Conservation (phyloP, 2,888 invertebrate genomes). For the Esperia sulphurella region DNA sequence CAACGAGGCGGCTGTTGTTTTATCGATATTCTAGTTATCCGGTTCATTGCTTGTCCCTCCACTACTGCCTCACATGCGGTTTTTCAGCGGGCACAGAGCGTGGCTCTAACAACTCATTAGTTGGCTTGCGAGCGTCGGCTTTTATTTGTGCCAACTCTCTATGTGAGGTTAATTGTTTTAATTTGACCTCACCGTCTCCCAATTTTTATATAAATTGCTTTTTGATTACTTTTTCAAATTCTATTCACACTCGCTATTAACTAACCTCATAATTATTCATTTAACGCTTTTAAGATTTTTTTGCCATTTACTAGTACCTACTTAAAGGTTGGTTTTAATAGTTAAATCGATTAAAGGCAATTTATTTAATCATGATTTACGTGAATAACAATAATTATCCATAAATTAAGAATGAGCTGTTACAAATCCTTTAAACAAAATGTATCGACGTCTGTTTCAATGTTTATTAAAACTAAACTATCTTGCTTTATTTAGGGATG, state of each 20-base stretch:
- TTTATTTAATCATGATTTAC: not conserved
- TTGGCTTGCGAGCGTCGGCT: conserved; percentile 40
- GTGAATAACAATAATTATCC: too few species aligned
- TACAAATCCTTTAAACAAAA: too few species aligned
- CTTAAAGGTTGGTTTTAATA: not conserved
- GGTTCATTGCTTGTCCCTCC: conserved; percentile 17
- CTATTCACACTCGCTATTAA: not conserved
- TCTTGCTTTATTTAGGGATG: too few species aligned
- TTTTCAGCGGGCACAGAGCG: conserved; percentile 45
- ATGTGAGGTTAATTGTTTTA: conserved; percentile 60
- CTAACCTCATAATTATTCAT: not conserved
- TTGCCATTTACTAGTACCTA: too few species aligned
- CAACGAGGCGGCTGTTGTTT: too few species aligned
- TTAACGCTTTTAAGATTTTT: not conserved
- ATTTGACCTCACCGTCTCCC: conserved; percentile 34
- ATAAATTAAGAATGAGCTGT: too few species aligned
- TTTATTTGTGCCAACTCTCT: conserved; percentile 51
- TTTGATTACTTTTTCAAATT: not conserved
- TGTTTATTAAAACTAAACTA: too few species aligned
- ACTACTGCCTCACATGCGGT: conserved; percentile 47
- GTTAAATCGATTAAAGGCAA: not conserved
- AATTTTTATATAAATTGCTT: conserved; percentile 14
- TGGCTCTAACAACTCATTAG: conserved; percentile 69
- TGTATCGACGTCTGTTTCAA: too few species aligned
- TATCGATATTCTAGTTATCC: not conserved